phyloP scores from a whole-genome alignment of 2,797 vertebrate genomes.

The Octomys mimax region DNA sequence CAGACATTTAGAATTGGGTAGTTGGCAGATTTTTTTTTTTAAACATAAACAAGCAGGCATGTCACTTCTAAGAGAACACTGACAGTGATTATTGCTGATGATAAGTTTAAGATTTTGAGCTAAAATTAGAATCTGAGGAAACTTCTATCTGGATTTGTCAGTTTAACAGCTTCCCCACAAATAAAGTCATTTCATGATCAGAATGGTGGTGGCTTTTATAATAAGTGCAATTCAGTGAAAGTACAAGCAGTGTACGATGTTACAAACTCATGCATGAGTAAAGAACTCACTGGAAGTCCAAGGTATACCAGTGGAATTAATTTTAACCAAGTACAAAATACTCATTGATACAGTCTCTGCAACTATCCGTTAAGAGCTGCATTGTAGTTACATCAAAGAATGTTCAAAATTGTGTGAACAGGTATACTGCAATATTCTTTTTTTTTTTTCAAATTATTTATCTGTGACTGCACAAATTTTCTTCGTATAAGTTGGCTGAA shows the following conservation, averaged over 20 bases:
- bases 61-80: slow-evolving; percentile 43
- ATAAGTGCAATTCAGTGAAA: slow-evolving; percentile 43
- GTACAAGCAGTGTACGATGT: not conserved
- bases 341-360: not conserved
- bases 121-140: slow-evolving; percentile 52
- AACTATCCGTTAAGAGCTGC: slow-evolving; percentile 24
- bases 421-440: not conserved
- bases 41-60: slow-evolving; percentile 49
- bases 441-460: slow-evolving; percentile 8
- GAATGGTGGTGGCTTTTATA: slow-evolving; percentile 2
- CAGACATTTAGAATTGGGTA: not conserved
- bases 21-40: slow-evolving; percentile 4
- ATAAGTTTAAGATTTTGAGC: slow-evolving; percentile 50
- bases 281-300: not conserved
- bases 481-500: slow-evolving; percentile 10
- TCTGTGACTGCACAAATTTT: not conserved
- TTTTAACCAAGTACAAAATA: not conserved
- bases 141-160: slow-evolving; percentile 41
- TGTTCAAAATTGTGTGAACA: slow-evolving; percentile 18
- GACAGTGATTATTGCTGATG: slow-evolving; percentile 31
- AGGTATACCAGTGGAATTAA: not conserved
- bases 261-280: not conserved
- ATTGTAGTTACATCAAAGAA: not conserved
- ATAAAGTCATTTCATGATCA: slow-evolving; percentile 39
- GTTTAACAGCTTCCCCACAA: slow-evolving; percentile 24